Evolutionary conservation across 1,140 invertebrate species (phyloP).

Genomic region (Thaumatotibia leucotreta): DNA sequence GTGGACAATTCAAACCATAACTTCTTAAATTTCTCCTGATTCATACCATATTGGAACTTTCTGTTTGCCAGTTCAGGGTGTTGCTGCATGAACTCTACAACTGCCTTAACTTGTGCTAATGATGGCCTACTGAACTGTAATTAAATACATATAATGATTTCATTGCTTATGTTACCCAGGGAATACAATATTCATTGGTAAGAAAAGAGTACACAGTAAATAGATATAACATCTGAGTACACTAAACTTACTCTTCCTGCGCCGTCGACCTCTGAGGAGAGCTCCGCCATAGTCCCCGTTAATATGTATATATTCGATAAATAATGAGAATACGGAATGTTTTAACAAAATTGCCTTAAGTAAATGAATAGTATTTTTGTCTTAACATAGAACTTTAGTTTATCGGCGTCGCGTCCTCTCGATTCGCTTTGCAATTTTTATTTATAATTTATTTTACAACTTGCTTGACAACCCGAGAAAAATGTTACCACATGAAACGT

Average conservation of each 20-base stretch:
- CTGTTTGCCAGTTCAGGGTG: constrained; percentile 45
- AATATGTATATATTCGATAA: not conserved
- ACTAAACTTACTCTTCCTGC: not conserved
- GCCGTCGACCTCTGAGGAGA: not conserved
- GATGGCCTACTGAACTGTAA: constrained; percentile 39
- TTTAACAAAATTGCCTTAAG: not conserved
- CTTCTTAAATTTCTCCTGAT: constrained; percentile 38
- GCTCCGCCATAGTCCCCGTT: not conserved
- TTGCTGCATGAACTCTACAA: constrained; percentile 51
- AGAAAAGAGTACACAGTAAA: not conserved
- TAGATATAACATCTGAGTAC: not conserved
- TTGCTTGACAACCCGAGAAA: not conserved
- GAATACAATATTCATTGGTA: not conserved
- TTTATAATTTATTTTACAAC: too few species aligned
- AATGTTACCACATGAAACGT: not conserved
- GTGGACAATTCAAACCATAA: constrained; percentile 45
- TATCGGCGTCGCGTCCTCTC: not conserved
- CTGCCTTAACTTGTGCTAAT: constrained; percentile 40
- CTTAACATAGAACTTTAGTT: not conserved
- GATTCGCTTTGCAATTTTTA: not conserved
- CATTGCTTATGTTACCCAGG: too few species aligned
- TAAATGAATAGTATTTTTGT: not conserved
- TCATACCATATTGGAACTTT: constrained; percentile 36
- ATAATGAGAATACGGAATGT: not conserved
- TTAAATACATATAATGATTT: not conserved